These are phyloP conservation scores for Ormia ochracea DNA, from an alignment of 2,888 invertebrate species.

Conservation along the genomic window DNA sequence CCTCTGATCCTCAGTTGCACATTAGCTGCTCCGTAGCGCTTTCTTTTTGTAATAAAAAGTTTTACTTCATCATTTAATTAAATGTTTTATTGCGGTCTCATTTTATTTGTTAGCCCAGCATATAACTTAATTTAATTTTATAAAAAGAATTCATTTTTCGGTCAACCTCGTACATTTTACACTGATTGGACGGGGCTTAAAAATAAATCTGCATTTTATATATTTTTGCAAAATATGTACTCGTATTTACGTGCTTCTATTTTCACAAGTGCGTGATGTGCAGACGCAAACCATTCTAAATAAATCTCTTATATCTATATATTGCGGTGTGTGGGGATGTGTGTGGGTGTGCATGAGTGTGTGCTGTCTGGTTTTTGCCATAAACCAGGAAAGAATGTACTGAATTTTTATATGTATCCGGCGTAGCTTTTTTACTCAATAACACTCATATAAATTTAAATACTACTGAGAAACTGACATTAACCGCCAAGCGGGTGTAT, in stretches of 20 bases:
- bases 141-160: neutral
- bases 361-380: too few species aligned
- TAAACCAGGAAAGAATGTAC: neutral
- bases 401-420: slow-evolving; percentile 44
- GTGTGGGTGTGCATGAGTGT: too few species aligned
- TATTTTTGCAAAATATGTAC: neutral
- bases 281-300: slow-evolving; percentile 11
- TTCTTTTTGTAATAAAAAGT: too few species aligned
- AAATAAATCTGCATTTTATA: neutral
- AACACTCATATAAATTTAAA: slow-evolving; percentile 51
- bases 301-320: neutral
- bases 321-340: neutral
- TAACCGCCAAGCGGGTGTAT: slow-evolving; percentile 49
- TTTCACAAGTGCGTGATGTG: neutral
- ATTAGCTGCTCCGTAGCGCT: too few species aligned
- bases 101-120: too few species aligned
- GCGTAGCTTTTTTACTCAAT: slow-evolving; percentile 44
- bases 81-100: too few species aligned
- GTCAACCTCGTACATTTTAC: neutral
- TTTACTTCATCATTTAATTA: too few species aligned
- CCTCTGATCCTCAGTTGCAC: too few species aligned
- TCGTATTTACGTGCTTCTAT: neutral
- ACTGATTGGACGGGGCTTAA: neutral
- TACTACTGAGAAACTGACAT: slow-evolving; percentile 44
- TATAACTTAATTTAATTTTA: neutral